Evolutionary conservation across 2,797 vertebrate genomes (phyloP).

Genomic region (Macrochelys suwanniensis): DNA sequence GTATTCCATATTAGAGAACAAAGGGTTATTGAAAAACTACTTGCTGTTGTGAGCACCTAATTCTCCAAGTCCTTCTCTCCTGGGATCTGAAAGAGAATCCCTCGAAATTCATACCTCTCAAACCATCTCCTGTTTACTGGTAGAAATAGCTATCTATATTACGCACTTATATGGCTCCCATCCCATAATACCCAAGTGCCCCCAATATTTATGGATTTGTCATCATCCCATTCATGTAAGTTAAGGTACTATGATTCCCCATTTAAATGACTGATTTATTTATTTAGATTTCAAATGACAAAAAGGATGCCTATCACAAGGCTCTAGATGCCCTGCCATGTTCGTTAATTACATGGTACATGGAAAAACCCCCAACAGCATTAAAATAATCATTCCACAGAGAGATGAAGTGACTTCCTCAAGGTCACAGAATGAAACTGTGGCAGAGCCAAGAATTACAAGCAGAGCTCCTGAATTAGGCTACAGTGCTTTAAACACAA

Average conservation of each 20-base stretch:
- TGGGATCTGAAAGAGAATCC: no score
- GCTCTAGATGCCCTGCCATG: background rate
- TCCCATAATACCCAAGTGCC: background rate
- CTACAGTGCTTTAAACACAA: rapidly evolving
- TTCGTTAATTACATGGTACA: background rate
- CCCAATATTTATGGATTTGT: background rate
- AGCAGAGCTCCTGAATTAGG: background rate
- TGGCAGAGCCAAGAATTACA: background rate
- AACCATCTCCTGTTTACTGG: background rate
- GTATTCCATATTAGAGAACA: background rate
- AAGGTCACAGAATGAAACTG: rapidly evolving
- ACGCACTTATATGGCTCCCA: background rate
- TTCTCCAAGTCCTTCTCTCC: background rate
- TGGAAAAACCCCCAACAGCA: constrained; percentile 13
- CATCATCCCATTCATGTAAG: background rate
- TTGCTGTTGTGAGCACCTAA: background rate
- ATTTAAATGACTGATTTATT: background rate
- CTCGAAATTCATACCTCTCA: background rate
- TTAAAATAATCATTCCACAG: background rate
- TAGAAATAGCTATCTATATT: background rate
- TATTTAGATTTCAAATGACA: background rate
- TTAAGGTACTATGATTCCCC: background rate
- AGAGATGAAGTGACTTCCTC: background rate
- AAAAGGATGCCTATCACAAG: background rate
- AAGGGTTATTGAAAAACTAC: background rate